Evolutionary conservation across 1,140 invertebrate genomes (phyloP), one percentile per base, ranked within the genome.

Genomic region (Drosophila mojavensis): DNA sequence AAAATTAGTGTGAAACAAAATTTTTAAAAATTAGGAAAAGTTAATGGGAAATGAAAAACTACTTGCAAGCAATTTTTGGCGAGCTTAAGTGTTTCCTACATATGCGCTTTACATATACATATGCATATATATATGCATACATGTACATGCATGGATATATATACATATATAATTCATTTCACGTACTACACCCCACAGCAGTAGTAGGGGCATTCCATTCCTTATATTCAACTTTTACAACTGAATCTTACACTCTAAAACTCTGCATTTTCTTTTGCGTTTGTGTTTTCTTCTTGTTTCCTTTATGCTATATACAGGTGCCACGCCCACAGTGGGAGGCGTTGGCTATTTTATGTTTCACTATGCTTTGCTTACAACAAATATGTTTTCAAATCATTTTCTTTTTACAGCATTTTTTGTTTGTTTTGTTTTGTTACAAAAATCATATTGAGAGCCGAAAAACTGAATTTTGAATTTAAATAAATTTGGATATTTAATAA

Each of bases 381-480:
- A 60, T 47, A 17, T 17, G 48, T 72, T 81, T 72, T 9, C 36
- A 39, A 39, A 39, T 36, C 20, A 11, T 53, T 71, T 48, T 45
- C 55, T 17, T 73, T 66, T 79, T 61, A 66, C 66, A 48, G 69
- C 64, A 54, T 54, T 47, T 47, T 11, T 45, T 45, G 3, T 36
- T 36, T 9, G 6, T 7, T 7, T 9, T 39, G 9, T 48, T 54
- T 71, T 11, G 15, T 43, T 60, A 13, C 60, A 60, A 75, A 84
- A 89, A 79, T 75, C 60, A 85, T 75, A 89, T 76, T 13, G 36
- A 30, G 60, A 67, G 90, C 83, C 86, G 76, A 91, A 88, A 86
- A 78, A 88, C 63, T 64, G 36, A 91, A 91, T 91, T 91, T 85
- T 82, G 77, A 81, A 84, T 81, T 90, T 91, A 75, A 73, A 24